Conservation (phyloP, 2,888 invertebrate genomes). For the Drosophila robusta region DNA sequence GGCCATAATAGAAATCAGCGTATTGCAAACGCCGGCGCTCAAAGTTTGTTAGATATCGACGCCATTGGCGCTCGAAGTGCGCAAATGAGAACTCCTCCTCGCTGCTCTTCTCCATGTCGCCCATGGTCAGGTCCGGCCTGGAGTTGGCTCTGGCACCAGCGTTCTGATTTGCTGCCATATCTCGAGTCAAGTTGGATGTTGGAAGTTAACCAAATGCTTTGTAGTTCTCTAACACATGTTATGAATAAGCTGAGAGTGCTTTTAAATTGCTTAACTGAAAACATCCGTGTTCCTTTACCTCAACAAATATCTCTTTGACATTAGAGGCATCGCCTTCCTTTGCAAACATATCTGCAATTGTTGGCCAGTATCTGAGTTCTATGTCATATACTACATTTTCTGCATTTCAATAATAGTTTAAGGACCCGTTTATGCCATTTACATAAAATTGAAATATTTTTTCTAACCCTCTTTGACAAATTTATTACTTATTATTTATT, state of each 20-base stretch:
- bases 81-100: conserved; percentile 32
- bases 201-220: conserved; percentile 13
- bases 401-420: too few relatives aligned
- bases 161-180: conserved; percentile 17
- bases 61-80: conserved; percentile 43
- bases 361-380: too few relatives aligned
- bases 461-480: too few relatives aligned
- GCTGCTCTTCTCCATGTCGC: neutral
- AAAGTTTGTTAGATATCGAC: conserved; percentile 24
- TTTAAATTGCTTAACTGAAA: neutral
- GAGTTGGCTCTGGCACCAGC: neutral
- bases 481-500: too few relatives aligned
- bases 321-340: neutral
- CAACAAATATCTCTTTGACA: neutral
- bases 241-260: conserved; percentile 9
- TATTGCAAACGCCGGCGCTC: conserved; percentile 21
- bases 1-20: conserved; percentile 3
- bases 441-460: too few relatives aligned
- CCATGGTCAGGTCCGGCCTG: neutral
- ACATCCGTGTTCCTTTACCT: neutral
- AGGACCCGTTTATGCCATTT: too few relatives aligned
- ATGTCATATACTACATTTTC: too few relatives aligned
- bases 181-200: conserved; percentile 2
- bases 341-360: too few relatives aligned
- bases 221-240: conserved; percentile 11